These are phyloP conservation scores for Onychorhynchus coronatus DNA, from an alignment of 2,113 vertebrate species.

Conservation along the genomic window DNA sequence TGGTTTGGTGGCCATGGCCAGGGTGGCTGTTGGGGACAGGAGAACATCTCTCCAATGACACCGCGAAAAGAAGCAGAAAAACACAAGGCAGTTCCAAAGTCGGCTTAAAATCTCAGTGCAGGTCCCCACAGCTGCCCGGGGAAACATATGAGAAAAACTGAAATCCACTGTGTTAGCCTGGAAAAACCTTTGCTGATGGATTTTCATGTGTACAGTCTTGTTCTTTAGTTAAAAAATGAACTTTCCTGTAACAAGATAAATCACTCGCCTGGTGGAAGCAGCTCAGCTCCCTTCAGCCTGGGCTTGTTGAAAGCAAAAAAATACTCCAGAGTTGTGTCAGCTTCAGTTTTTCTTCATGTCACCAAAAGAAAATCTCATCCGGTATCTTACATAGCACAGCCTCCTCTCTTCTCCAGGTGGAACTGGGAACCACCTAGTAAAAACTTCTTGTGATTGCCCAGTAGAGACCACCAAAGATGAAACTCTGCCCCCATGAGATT, in stretches of 20 bases:
- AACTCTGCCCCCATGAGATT: neutral
- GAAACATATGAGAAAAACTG: neutral
- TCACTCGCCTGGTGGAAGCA: neutral
- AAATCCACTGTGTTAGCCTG: neutral
- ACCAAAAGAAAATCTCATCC: neutral
- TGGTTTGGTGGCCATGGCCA: neutral
- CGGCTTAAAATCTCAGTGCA: neutral
- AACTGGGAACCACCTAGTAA: neutral
- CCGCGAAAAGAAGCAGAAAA: neutral
- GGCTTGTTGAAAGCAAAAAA: neutral
- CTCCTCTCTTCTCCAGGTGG: neutral
- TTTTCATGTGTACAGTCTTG: neutral
- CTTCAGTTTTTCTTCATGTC: neutral
- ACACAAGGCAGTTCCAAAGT: neutral
- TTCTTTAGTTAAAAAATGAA: conserved; percentile 1
- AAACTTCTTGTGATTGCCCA: neutral
- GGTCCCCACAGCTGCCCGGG: neutral
- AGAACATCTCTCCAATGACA: neutral
- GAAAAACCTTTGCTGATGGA: conserved; percentile 14
- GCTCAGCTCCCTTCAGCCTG: neutral
- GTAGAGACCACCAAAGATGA: neutral
- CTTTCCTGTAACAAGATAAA: neutral
- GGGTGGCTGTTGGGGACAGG: neutral
- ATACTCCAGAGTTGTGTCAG: neutral
- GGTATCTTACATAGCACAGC: neutral